A percentile compares a stretch with the other conserved stretches of the same genome.
Evolutionary conservation across 35 echinoderm and acorn worm genomes (phyloP).

Genomic region (Heliocidaris erythrogramma): DNA sequence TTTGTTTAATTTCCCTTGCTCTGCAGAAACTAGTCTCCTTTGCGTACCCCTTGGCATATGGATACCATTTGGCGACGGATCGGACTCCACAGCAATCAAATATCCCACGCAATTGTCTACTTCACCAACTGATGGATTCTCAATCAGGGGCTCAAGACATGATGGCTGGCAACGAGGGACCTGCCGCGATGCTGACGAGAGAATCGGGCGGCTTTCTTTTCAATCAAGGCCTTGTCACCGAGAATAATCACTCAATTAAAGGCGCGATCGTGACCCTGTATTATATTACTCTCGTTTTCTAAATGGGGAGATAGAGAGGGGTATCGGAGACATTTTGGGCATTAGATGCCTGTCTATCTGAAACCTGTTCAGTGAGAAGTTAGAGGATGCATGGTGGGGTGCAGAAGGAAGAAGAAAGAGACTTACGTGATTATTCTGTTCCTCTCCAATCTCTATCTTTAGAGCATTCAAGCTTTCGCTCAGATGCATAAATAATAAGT

Average conservation of each 20-base stretch:
- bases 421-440: too few species aligned
- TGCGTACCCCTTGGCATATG: not conserved
- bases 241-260: constrained; percentile 19
- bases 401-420: not conserved
- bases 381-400: not conserved
- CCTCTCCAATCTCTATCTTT: too few species aligned
- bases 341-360: not conserved
- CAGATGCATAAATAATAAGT: too few species aligned
- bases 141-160: not conserved
- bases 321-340: not conserved
- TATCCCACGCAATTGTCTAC: not conserved
- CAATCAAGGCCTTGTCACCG: not conserved
- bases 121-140: not conserved
- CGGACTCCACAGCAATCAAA: not conserved
- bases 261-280: not conserved
- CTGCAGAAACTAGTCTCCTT: not conserved
- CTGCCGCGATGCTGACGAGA: not conserved
- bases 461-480: too few species aligned
- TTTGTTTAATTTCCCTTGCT: not conserved
- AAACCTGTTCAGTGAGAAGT: not conserved
- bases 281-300: not conserved
- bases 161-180: not conserved
- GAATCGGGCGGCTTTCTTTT: not conserved
- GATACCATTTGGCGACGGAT: not conserved
- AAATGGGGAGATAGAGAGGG: not conserved